Evolutionary conservation across 2,888 invertebrate species (phyloP), one percentile per base, ranked within the genome.

Genomic region (Parochlus steinenii): DNA sequence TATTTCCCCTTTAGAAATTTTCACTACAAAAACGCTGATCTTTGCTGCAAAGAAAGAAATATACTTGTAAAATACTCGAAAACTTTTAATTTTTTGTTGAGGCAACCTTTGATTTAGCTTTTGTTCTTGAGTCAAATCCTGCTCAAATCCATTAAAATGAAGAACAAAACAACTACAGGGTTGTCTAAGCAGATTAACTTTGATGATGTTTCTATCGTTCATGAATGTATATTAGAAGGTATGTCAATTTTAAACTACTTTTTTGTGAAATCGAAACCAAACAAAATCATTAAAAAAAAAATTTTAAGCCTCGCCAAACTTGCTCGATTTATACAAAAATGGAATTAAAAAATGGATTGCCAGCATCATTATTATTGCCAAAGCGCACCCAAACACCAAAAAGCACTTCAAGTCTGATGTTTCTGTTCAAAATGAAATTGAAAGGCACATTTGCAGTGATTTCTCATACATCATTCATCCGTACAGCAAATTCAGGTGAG

Each of bases 391-490:
- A 23, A 28, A 28, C 15, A 36, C 36, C 8, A 36, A 30, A 29
- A 36, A 30, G n/a, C 18, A 36, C 22, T 36, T 36, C 17, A 23
- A 36, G 14, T 36, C 36, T 6, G 25, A 19, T 10, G 36, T 30
- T 23, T 23, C 29, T 11, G 23, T 36, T 3, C n/a, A 30, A 10
- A 36, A 36, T 12, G 45, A 44, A 39, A 41, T 42, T 17, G 38
- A 37, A 28, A 33, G 43, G 10, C 46, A 46, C 25, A 25, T 41
- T 4, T 36, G 38, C 14, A 41, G 43, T 3, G 30, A 40, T 11
- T 32, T 41, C 20, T 43, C 45, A 41, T 42, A 47, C 29, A 43
- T 55, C 8, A 51, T 53, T 43, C 62, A 62, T 41, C 61, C 62
- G 2, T 60, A 55, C 49, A 59, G 61, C 39, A 11, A 18, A 17